A percentile compares a stretch with the other conserved stretches of the same genome.
phyloP scores from a whole-genome alignment of 2,888 invertebrate species.

The Furcula furcula region DNA sequence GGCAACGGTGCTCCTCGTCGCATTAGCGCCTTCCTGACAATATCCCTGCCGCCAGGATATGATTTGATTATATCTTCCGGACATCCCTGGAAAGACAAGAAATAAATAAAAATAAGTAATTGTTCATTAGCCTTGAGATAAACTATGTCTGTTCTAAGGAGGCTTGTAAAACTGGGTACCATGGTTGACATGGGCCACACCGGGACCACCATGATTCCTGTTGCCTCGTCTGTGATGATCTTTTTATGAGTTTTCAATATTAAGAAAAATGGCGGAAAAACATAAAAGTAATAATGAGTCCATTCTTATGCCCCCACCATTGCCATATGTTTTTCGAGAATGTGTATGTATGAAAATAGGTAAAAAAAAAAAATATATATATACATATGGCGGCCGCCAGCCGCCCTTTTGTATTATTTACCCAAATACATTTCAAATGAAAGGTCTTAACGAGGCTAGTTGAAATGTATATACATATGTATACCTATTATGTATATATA shows the following conservation, averaged over 20 bases:
- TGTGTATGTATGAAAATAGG: too few relatives aligned
- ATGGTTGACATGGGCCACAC: slow-evolving; percentile 8
- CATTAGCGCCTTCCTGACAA: slow-evolving; percentile 13
- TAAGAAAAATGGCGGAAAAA: slow-evolving; percentile 1
- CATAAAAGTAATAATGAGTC: too few relatives aligned
- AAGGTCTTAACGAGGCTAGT: too few relatives aligned
- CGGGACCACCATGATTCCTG: slow-evolving; percentile 3
- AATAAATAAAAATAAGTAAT: too few relatives aligned
- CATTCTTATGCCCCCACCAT: too few relatives aligned
- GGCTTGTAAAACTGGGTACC: slow-evolving; percentile 3
- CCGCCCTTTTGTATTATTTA: too few relatives aligned
- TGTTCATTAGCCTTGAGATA: background rate
- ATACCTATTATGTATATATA: too few relatives aligned
- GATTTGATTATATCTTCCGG: slow-evolving; percentile 4
- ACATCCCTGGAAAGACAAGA: slow-evolving; percentile 4
- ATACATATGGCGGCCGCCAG: too few relatives aligned
- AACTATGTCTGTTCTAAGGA: slow-evolving; percentile 1
- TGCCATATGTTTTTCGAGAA: too few relatives aligned
- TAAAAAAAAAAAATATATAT: too few relatives aligned
- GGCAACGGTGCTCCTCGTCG: slow-evolving; percentile 2
- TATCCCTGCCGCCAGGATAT: slow-evolving; percentile 18
- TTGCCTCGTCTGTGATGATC: slow-evolving; percentile 4
- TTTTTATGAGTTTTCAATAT: slow-evolving; percentile 5
- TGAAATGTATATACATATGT: too few relatives aligned
- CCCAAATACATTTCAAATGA: too few relatives aligned